Evolutionary conservation across 2,888 invertebrate genomes (phyloP).

Genomic region (Metacarcinus magister): DNA sequence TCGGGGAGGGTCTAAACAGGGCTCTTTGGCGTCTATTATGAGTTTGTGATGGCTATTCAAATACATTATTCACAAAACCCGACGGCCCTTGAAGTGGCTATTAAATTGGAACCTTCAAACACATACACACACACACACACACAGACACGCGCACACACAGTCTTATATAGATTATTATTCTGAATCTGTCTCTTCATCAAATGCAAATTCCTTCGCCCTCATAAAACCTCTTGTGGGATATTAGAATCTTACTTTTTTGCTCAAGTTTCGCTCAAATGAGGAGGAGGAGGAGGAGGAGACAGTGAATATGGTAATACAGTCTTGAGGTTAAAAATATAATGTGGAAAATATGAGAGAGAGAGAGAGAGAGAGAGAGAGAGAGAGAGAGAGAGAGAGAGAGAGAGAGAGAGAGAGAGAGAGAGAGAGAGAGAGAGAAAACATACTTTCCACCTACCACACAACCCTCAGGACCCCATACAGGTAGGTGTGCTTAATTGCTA

Average conservation of each 20-base stretch:
- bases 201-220: not conserved
- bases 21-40: too few species aligned
- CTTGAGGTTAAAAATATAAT: too few species aligned
- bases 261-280: not conserved
- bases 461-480: too few species aligned
- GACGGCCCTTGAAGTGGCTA: too few species aligned
- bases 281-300: constrained; percentile 8
- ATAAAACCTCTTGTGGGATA: constrained; percentile 8
- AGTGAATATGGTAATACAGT: too few species aligned
- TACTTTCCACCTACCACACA: too few species aligned
- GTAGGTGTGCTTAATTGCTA: too few species aligned
- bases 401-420: constrained; percentile 10
- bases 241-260: not conserved
- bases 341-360: too few species aligned
- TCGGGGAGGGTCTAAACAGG: too few species aligned
- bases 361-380: too few species aligned
- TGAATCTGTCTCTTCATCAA: not conserved
- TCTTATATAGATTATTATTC: not conserved
- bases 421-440: not conserved
- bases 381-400: constrained; percentile 16
- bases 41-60: not conserved
- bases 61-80: not conserved
- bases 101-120: not conserved
- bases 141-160: constrained; percentile 2
- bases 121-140: constrained; percentile 2